Percentiles rank a stretch among this genome's conserved stretches.
Evolutionary conservation across 2,113 vertebrate species (phyloP).

Genomic region (Ciconia boyciana): DNA sequence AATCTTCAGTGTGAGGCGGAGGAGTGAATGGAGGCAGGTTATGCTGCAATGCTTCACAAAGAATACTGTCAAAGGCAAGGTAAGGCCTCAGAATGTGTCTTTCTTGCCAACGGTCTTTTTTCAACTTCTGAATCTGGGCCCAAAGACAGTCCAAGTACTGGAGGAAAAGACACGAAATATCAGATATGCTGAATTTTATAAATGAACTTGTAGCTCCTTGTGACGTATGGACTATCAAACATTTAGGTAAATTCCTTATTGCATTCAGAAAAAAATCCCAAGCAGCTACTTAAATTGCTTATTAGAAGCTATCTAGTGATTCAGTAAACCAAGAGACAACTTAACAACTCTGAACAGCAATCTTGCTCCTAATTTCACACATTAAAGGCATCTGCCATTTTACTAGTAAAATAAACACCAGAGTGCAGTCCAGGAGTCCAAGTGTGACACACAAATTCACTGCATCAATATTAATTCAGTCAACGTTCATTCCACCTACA

Average conservation of each 20-base stretch:
- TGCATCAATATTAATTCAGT: neutral
- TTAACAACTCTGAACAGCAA: neutral
- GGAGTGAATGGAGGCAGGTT: constrained; percentile 92
- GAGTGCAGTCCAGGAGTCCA: neutral
- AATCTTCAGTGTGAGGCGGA: constrained; percentile 86
- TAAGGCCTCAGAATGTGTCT: constrained; percentile 91
- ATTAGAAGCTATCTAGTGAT: neutral
- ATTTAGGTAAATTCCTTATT: neutral
- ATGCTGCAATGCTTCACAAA: constrained; percentile 93
- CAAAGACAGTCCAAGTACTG: constrained; percentile 95
- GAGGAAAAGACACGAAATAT: neutral
- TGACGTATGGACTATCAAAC: neutral
- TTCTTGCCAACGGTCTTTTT: constrained; percentile 94
- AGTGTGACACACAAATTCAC: neutral
- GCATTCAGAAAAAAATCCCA: neutral
- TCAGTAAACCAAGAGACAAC: neutral
- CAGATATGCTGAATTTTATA: neutral
- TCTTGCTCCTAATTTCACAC: neutral
- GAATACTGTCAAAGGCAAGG: constrained; percentile 92
- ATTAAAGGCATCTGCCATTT: neutral
- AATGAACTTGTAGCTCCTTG: neutral
- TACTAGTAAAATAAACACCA: neutral
- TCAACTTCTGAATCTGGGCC: constrained; percentile 93
- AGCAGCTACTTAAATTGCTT: neutral
- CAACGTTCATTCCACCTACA: neutral